These are phyloP conservation scores for Syrphus vitripennis DNA, from an alignment of 2,888 invertebrate genomes.

Conservation along the genomic window DNA sequence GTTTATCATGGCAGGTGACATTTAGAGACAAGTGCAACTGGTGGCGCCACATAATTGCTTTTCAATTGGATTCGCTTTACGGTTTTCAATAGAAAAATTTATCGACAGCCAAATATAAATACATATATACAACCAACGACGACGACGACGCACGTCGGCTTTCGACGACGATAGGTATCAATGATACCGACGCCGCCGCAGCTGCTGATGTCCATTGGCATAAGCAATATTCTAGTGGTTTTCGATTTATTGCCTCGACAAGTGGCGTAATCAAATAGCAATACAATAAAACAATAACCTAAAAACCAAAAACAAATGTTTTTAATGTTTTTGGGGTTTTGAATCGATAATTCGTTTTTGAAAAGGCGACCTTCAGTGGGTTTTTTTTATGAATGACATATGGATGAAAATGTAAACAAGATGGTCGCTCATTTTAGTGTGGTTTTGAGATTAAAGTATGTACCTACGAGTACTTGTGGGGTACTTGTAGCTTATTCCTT, in stretches of 20 bases:
- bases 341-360: slow-evolving; percentile 21
- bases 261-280: slow-evolving; percentile 51
- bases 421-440: not conserved
- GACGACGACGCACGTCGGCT: not conserved
- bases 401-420: not conserved
- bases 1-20: slow-evolving; percentile 56
- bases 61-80: slow-evolving; percentile 49
- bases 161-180: not conserved
- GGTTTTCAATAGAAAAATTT: not conserved
- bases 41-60: slow-evolving; percentile 67
- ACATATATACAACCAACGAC: not conserved
- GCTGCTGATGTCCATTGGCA: not conserved
- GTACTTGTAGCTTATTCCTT: not conserved
- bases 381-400: not conserved
- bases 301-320: not conserved
- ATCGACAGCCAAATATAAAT: not conserved
- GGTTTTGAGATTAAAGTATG: not conserved
- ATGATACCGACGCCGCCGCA: not conserved
- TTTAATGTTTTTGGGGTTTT: not conserved
- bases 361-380: not conserved
- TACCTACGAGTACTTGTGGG: too few relatives aligned
- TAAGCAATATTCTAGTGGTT: not conserved
- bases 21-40: slow-evolving; percentile 66
- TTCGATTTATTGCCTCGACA: slow-evolving; percentile 26
- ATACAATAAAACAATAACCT: slow-evolving; percentile 21